A percentile compares a stretch with the other conserved stretches of the same genome.
Conservation (phyloP, 2,888 invertebrate genomes). For the Coelogynopora nodosa region DNA sequence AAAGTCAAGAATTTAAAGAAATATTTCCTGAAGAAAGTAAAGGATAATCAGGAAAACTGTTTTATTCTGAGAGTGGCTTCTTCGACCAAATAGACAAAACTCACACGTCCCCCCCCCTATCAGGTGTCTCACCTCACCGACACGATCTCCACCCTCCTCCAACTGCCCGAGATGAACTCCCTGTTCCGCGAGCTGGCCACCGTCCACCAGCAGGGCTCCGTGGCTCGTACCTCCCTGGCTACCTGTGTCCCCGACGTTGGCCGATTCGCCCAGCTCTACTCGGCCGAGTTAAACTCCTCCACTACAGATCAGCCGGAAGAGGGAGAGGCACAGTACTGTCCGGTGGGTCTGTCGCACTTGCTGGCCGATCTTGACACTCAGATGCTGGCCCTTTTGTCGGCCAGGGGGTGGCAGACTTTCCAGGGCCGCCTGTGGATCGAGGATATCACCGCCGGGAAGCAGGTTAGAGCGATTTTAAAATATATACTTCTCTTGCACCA, state of each 20-base stretch:
- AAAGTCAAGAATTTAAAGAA: too few relatives aligned
- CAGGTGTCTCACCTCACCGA: neutral
- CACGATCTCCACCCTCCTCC: neutral
- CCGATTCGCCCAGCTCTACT: neutral
- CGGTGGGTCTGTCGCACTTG: neutral
- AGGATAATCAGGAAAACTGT: too few relatives aligned
- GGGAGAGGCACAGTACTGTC: neutral
- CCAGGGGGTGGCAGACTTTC: neutral
- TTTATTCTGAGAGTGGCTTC: too few relatives aligned
- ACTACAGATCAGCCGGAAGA: neutral
- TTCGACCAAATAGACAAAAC: too few relatives aligned
- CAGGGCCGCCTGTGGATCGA: neutral
- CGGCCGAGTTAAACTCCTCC: neutral
- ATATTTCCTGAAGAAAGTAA: too few relatives aligned
- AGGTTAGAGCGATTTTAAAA: neutral
- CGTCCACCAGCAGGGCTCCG: neutral
- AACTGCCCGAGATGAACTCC: neutral
- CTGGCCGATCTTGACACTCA: conserved; percentile 3
- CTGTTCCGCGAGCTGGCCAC: neutral
- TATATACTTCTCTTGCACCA: too few relatives aligned
- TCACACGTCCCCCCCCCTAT: neutral
- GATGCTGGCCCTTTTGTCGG: neutral
- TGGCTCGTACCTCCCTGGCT: neutral
- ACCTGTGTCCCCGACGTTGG: neutral
- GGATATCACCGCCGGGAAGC: neutral